Base-by-base conservation (phyloP, 1,140 invertebrate species). In the Lordiphosa stackelbergi region DNA sequence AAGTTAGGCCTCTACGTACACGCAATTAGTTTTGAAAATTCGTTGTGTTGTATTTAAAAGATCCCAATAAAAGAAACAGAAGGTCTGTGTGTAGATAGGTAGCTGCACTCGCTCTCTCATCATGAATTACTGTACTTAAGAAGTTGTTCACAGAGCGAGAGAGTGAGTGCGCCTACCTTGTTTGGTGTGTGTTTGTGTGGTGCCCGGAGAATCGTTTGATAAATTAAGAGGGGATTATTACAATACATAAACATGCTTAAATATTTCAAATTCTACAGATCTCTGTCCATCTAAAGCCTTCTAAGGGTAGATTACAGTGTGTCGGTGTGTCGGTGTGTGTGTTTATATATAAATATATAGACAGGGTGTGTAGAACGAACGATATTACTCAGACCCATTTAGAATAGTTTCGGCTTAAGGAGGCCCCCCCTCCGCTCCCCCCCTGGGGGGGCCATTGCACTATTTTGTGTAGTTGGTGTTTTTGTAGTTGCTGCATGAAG, bases 401-500 rank as follows among this genome's bases (percentile, higher is more conserved):
- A 61, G 24, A 61, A 70, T 57, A 70, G 60, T 65, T 57, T 55
- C 12, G 38, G 61, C 52, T 54, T 46, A 28, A 31, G 31, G 12
- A 9, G 43, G 24, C 22, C 22, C 24, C 11, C 42, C 19, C 19
- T 4, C 19, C 3, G 2, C 19, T 3, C 19, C 3, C 12, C 6
- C 24, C 24, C 28, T 12, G n/a, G 1, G 11, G 28, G 34, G 43
- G 28, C 43, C 42, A 40, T 60, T 60, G 58, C 52, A 60, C 45
- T 58, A 49, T 60, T 41, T 64, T 74, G 54, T 74, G 54, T 53
- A 58, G 68, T 72, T 69, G 64, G 53, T 66, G 59, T 81, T 71
- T 71, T 28, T 49, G 48, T 41, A 53, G 22, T 41, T 53, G 55
- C 38, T 57, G 47, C 48, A 40, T 52, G 40, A 11, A 54, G 48